Evolutionary conservation across 2,888 invertebrate genomes (phyloP).

Genomic region (Neoaliturus tenellus): DNA sequence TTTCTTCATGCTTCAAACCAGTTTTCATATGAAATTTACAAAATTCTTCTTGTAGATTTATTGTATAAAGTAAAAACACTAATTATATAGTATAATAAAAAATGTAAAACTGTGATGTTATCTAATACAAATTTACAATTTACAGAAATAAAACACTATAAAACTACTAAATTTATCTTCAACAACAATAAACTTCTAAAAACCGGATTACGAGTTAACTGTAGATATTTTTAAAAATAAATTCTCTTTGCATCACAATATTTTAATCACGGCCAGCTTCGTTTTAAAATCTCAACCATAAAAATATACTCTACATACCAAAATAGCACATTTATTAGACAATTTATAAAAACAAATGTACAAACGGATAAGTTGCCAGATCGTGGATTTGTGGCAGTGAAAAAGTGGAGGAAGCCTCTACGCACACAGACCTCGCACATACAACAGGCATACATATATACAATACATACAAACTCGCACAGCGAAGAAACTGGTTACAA

Average conservation of each 20-base stretch:
- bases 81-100: slow-evolving; percentile 31
- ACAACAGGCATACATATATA: slow-evolving; percentile 4
- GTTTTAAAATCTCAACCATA: slow-evolving; percentile 59
- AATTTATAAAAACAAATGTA: slow-evolving; percentile 58
- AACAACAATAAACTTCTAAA: slow-evolving; percentile 61
- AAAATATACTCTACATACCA: slow-evolving; percentile 64
- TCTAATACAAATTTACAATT: slow-evolving; percentile 56
- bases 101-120: slow-evolving; percentile 54
- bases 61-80: slow-evolving; percentile 35
- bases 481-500: slow-evolving; percentile 6
- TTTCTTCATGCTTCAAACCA: slow-evolving; percentile 23
- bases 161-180: slow-evolving; percentile 60
- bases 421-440: slow-evolving; percentile 38
- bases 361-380: slow-evolving; percentile 56
- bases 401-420: slow-evolving; percentile 50
- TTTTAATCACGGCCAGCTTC: slow-evolving; percentile 63
- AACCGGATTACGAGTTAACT: slow-evolving; percentile 61
- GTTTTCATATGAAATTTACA: slow-evolving; percentile 54
- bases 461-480: slow-evolving; percentile 11
- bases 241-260: slow-evolving; percentile 65
- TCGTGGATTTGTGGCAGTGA: slow-evolving; percentile 56
- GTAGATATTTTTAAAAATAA: slow-evolving; percentile 63
- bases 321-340: slow-evolving; percentile 62
- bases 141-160: slow-evolving; percentile 61
- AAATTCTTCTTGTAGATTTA: slow-evolving; percentile 22